These are phyloP conservation scores for Timandra comae DNA, from an alignment of 2,888 invertebrate species.

Conservation along the genomic window DNA sequence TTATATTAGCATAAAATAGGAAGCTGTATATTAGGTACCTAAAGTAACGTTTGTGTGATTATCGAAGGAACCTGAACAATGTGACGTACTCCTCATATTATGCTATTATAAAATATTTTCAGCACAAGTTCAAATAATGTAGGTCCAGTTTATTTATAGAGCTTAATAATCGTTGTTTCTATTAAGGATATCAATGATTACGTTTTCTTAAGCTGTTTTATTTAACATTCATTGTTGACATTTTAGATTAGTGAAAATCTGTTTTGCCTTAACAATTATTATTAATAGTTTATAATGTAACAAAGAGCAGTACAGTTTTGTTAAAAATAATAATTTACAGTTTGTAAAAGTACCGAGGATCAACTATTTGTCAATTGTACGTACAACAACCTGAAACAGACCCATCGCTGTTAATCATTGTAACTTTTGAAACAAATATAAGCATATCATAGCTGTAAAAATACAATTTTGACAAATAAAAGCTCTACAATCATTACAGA, in stretches of 20 bases:
- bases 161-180: conserved; percentile 52
- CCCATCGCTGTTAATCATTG: conserved; percentile 78
- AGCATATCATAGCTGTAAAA: conserved; percentile 96
- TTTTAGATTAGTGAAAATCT: conserved; percentile 71
- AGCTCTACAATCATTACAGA: conserved; percentile 79
- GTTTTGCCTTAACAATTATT: conserved; percentile 70
- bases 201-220: conserved; percentile 67
- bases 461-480: conserved; percentile 89
- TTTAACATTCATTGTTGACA: conserved; percentile 75
- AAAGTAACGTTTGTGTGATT: conserved; percentile 11
- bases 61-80: conserved; percentile 17
- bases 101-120: conserved; percentile 56
- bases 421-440: conserved; percentile 84
- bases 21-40: conserved; percentile 13
- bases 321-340: conserved; percentile 57
- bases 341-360: conserved; percentile 57
- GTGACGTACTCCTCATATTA: conserved; percentile 30
- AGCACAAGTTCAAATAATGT: conserved; percentile 74
- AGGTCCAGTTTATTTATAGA: conserved; percentile 73
- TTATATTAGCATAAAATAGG: conserved; percentile 55
- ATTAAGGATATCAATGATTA: conserved; percentile 43
- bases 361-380: conserved; percentile 70
- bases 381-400: conserved; percentile 58
- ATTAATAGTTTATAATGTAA: conserved; percentile 70
- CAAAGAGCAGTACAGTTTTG: conserved; percentile 67